Evolutionary conservation across 2,888 invertebrate species (phyloP), one percentile per base, ranked within the genome.

Genomic region (Prosapia bicincta): DNA sequence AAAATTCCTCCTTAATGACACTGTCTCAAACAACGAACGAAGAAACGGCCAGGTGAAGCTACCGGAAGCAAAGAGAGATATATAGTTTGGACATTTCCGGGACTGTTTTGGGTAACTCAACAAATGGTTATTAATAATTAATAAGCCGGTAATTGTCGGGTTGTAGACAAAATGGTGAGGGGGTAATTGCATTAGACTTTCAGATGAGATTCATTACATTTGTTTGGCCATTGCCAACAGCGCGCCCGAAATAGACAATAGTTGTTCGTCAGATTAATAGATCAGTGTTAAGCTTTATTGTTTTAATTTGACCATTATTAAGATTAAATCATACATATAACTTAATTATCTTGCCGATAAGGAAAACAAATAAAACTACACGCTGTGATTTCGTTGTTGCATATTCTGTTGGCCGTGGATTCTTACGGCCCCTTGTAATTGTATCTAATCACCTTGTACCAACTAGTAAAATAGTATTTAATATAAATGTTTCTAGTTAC

Each of bases 111-210:
- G 23, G 66, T 72, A 67, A 24, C 67, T 67, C 65, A 66, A 72
- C 72, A 72, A 72, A 72, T 72, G 72, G 72, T 72, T 26, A 72
- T 72, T 72, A 72, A 72, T 72, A 72, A 72, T 72, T 72, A 72
- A 72, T 72, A 72, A 72, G 72, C 38, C 15, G 38, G 72, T 72
- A 72, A 72, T 72, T 72, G 72, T 72, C 43, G 67, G 67, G 72
- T 72, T 26, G 71, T 71, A 54, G 72, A 66, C 72, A 72, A 72
- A 72, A 72, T 72, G 72, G 72, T 67, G 72, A 72, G 38, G 72
- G 65, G 26, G 26, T 72, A 72, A 72, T 72, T 72, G 72, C 72
- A 72, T 72, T 72, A 72, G 54, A 72, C 72, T 72, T 72, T 66
- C 67, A 72, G 66, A 72, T 72, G 72, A 72, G 72, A 65, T 26